Evolutionary conservation across 2,113 vertebrate species (phyloP), one percentile per base, ranked within the genome.

Genomic region (Brachyhypopomus gauderio): DNA sequence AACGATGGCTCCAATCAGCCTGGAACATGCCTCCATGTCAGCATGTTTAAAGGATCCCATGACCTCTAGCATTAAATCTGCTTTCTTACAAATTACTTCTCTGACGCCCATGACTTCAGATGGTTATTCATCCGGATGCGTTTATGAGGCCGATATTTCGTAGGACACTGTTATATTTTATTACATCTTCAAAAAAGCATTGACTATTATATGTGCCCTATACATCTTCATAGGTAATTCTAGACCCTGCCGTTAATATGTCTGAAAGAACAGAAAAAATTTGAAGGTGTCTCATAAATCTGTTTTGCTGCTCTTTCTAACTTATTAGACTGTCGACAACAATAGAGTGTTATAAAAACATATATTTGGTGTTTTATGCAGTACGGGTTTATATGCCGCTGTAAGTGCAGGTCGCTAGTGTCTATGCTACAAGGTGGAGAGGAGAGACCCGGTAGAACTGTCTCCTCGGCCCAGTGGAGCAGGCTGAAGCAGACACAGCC

Each of bases 31-130:
- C 17, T 27, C 30, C 55, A 71, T 66, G 45, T 74, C 79, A 74
- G 79, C 79, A 80, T 22, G 25, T 80, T 80, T 52, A 74, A 74
- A 22, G 45, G 74, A 74, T 74, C 36, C 59, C 14, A 16, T 74
- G 79, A 80, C 79, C 79, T 75, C 9, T 48, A 59, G 71, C 16
- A 23, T 66, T 74, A 66, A 23, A 80, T 74, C 48, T 5, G n/a
- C 7, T 66, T 48, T 74, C 70, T 36, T 20, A 52, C 70, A 34
- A 25, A 23, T 60, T 34, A 55, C 20, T n/a, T 22, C 25, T 72
- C 22, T 36, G 56, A 63, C n/a, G 34, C 22, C 48, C 11, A 19
- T 70, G 36, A 4, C 36, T 17, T 38, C 27, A 27, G 34, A n/a
- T 74, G 45, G 12, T 52, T 52, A 74, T 66, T 27, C n/a, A 55